Evolutionary conservation across 2,797 vertebrate genomes (phyloP).

Genomic region (Neosalanx taihuensis): DNA sequence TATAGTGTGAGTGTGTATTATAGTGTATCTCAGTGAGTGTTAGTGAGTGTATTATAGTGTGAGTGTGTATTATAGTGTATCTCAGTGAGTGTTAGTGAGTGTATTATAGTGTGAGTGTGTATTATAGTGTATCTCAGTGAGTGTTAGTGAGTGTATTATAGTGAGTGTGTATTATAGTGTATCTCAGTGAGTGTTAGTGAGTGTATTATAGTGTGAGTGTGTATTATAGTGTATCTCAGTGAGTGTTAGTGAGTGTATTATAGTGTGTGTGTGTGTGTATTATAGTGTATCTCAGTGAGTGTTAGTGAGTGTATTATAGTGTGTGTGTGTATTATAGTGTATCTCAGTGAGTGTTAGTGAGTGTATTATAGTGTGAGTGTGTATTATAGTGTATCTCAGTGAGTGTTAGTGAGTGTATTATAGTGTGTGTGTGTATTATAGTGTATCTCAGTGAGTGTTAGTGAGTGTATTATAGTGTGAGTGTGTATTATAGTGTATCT

Average conservation of each 20-base stretch:
- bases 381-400: not conserved
- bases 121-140: no score
- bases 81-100: not conserved
- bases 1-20: constrained; percentile 3
- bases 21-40: not conserved
- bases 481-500: no score
- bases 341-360: not conserved
- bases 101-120: no score
- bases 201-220: not conserved
- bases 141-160: no score
- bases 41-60: not conserved
- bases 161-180: constrained; percentile 14
- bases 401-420: not conserved
- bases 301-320: no score
- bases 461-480: no score
- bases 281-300: no score
- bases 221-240: not conserved
- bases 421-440: no score
- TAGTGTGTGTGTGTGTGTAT: no score
- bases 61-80: not conserved
- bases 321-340: no score
- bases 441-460: no score
- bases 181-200: not conserved
- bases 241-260: not conserved
- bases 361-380: not conserved